Evolutionary conservation across 2,797 vertebrate species (phyloP), one percentile per base, ranked within the genome.

Genomic region (Sebastes hubbsi): DNA sequence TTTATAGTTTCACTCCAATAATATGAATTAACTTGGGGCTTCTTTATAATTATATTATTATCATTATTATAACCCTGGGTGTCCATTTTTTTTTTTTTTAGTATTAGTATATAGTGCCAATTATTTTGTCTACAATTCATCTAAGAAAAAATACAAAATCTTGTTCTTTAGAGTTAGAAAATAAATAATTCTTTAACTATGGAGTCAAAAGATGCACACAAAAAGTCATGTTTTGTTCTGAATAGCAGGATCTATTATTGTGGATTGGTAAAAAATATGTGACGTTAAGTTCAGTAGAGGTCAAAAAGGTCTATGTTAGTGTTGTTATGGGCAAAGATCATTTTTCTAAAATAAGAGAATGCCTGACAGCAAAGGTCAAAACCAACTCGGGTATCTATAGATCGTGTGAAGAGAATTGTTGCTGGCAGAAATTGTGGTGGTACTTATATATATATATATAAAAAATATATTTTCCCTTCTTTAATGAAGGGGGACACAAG

Each of bases 161-260:
- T 63, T 65, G 8, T 55, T 81, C 8, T 58, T 76, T 62, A 64
- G 38, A 42, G 38, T 42, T 42, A 7, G 18, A 86, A 86, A 87
- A 88, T 4, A 69, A 82, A 73, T 64, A 3, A 36, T 76, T 75
- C 18, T 85, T 62, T 75, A 80, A 66, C 55, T 77, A 82, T 62
- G 59, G 75, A 85, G 69, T 87, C 72, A 83, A 91, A 94, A 89
- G 85, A 91, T 94, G 94, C 95, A 94, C 94, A 95, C 94, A 90
- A 91, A 95, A 93, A 90, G 74, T 85, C 72, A 75, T 78, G 78
- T 87, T 91, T 88, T 62, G 82, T 94, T 96, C 96, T 96, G 97
- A 98, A 99, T 97, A 99, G 97, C 97, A 99, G 97, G 97, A 98
- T 98, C 97, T 98, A 97, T 97, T 97, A 95, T 94, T 89, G 84